phyloP scores from a whole-genome alignment of 2,888 invertebrate genomes.

The Chloroclystis v-ata region DNA sequence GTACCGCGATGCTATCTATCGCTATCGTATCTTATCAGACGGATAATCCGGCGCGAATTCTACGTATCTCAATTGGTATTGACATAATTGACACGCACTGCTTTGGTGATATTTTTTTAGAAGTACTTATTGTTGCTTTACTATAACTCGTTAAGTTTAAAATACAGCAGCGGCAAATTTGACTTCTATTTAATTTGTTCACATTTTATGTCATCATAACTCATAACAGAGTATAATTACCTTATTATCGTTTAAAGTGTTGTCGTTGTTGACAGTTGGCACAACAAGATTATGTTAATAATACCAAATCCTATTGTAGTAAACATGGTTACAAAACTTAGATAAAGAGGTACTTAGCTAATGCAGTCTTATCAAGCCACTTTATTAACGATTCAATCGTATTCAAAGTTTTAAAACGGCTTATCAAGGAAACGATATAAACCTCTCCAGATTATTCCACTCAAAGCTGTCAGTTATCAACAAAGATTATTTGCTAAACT shows the following conservation, averaged over 20 bases:
- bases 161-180: too few species aligned
- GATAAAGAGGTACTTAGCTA: not conserved
- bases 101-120: slow-evolving; percentile 4
- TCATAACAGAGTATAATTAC: too few species aligned
- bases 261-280: not conserved
- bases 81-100: slow-evolving; percentile 36
- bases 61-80: slow-evolving; percentile 35
- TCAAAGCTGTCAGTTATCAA: slow-evolving; percentile 58
- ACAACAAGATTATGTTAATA: not conserved
- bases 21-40: slow-evolving; percentile 34
- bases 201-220: too few species aligned
- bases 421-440: slow-evolving; percentile 46
- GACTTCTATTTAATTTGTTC: too few species aligned
- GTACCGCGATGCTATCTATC: slow-evolving; percentile 39
- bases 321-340: not conserved
- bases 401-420: slow-evolving; percentile 33
- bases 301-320: not conserved
- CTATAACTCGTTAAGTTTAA: too few species aligned
- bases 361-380: slow-evolving; percentile 6
- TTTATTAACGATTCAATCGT: slow-evolving; percentile 8
- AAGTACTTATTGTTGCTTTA: too few species aligned
- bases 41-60: slow-evolving; percentile 47
- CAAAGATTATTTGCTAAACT: slow-evolving; percentile 57
- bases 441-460: slow-evolving; percentile 56
- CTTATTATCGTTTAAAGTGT: too few species aligned